Evolutionary conservation across 1,140 invertebrate genomes (phyloP), one percentile per base, ranked within the genome.

Genomic region (Liolophura sinensis): DNA sequence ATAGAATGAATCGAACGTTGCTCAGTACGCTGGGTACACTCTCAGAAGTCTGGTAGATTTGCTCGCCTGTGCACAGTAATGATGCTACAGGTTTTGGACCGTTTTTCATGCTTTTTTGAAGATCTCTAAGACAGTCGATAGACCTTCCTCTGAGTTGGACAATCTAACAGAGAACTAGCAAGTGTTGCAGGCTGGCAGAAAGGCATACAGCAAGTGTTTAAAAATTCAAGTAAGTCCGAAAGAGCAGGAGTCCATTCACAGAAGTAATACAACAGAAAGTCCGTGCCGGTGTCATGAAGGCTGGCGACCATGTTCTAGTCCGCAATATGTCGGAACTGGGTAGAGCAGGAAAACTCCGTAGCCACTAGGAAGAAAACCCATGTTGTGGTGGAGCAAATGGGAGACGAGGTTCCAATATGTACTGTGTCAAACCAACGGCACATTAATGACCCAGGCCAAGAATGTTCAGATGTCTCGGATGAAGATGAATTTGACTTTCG

Each of bases 291-390:
- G 52, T 40, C 48, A 52, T 71, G 46, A n/a, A 25, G 27, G 47
- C 52, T 47, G 73, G 73, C 18, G 73, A 74, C 60, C 56, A 63
- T 18, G 73, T 74, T 14, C 31, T 73, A 47, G 72, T 71, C 9
- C 18, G 65, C 27, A 71, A 75, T 61, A 22, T 73, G 1, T 20
- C 46, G 5, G 69, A 71, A 40, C 54, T 60, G 15, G 73, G 69
- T 46, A 71, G 71, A 20, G 63, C 67, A 27, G 71, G 69, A 5
- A 73, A 75, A 54, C 24, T 75, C 9, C n/a, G 68, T 20, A 61
- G 54, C 15, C 65, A 66, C 18, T 75, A 64, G 68, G 64, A 73
- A 63, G 54, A 67, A 0, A 27, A 69, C 69, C 6, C 65, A 73
- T 51, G 22, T 52, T 9, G 63, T 71, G 9, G 64, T 73, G 1